phyloP scores from a whole-genome alignment of 2,888 invertebrate species.

The Drosophila sordidula region DNA sequence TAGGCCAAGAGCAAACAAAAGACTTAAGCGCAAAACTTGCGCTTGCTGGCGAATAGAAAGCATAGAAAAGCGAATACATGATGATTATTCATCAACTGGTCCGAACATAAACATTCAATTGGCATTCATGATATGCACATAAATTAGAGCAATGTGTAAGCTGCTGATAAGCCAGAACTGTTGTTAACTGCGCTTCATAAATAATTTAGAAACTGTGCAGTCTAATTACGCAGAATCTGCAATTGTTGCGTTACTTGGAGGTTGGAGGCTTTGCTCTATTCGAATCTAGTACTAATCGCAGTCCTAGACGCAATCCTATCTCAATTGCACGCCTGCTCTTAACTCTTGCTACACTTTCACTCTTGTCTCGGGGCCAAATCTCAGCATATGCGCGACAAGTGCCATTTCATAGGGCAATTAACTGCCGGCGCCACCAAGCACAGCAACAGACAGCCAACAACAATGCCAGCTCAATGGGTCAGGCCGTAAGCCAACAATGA shows the following conservation, averaged over 20 bases:
- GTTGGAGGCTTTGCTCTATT: not conserved
- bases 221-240: slow-evolving; percentile 18
- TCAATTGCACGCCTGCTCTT: slow-evolving; percentile 22
- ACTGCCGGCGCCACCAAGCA: slow-evolving; percentile 75
- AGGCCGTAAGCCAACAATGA: slow-evolving; percentile 63
- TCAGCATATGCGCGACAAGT: slow-evolving; percentile 29
- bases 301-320: slow-evolving; percentile 1
- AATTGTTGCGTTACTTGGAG: slow-evolving; percentile 21
- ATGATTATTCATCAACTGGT: slow-evolving; percentile 62
- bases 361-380: slow-evolving; percentile 26
- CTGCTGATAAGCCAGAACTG: slow-evolving; percentile 36
- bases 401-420: slow-evolving; percentile 67
- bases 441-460: slow-evolving; percentile 43
- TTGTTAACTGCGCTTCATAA: slow-evolving; percentile 38
- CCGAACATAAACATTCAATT: slow-evolving; percentile 25
- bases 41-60: slow-evolving; percentile 8
- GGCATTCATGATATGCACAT: slow-evolving; percentile 60
- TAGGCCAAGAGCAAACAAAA: slow-evolving; percentile 52
- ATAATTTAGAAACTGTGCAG: slow-evolving; percentile 28
- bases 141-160: slow-evolving; percentile 63
- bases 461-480: slow-evolving; percentile 53
- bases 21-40: slow-evolving; percentile 65
- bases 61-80: slow-evolving; percentile 21
- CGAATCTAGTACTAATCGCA: not conserved
- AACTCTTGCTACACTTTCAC: slow-evolving; percentile 75